Evolutionary conservation across 2,888 invertebrate species (phyloP).

Genomic region (Cryptocephalus moraei): DNA sequence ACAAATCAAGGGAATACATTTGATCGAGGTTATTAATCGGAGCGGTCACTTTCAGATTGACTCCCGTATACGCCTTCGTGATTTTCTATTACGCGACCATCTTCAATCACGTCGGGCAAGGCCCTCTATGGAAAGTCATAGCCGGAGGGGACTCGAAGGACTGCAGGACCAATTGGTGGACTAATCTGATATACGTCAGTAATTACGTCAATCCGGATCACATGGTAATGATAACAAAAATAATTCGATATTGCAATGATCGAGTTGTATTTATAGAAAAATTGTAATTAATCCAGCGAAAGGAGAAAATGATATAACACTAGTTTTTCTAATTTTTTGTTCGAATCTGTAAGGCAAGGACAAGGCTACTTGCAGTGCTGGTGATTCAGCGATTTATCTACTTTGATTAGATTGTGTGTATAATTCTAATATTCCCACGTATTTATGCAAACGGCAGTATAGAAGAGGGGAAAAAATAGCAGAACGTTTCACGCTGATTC

Average conservation of each 20-base stretch:
- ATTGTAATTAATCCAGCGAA: background rate
- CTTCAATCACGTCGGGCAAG: slow-evolving; percentile 46
- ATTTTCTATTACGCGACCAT: slow-evolving; percentile 48
- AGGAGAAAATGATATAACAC: slow-evolving; percentile 9
- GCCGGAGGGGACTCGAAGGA: slow-evolving; percentile 41
- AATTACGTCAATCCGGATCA: slow-evolving; percentile 49
- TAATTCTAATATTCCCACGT: too few relatives aligned
- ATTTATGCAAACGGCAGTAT: too few relatives aligned
- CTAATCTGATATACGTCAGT: slow-evolving; percentile 48
- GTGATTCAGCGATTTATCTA: slow-evolving; percentile 1
- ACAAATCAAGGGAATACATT: too few relatives aligned
- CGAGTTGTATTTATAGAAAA: too few relatives aligned
- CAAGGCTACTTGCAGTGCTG: background rate
- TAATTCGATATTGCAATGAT: too few relatives aligned
- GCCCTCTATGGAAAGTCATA: slow-evolving; percentile 49
- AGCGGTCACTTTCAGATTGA: slow-evolving; percentile 22
- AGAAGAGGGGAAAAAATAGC: too few relatives aligned
- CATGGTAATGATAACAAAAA: slow-evolving; percentile 37
- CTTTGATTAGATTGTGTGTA: too few relatives aligned
- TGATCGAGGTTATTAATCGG: too few relatives aligned
- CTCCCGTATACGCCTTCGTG: slow-evolving; percentile 46
- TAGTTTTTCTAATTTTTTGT: slow-evolving; percentile 3
- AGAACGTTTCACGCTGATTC: too few relatives aligned
- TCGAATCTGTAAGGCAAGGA: background rate
- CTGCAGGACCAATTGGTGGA: slow-evolving; percentile 54